Conservation (phyloP, 2,888 invertebrate species). For the Cetonia aurata region DNA sequence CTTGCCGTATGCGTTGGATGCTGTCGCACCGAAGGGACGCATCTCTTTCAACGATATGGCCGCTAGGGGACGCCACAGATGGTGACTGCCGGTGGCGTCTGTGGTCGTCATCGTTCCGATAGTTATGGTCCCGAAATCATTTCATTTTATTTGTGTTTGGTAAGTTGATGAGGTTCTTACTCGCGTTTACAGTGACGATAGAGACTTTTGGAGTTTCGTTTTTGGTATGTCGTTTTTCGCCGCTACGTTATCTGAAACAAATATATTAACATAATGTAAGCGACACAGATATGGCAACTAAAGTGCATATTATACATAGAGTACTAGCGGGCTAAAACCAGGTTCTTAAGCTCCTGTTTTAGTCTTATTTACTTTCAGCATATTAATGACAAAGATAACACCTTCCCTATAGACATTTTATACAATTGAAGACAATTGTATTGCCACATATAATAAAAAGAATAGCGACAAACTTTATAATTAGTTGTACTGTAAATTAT, state of each 20-base stretch:
- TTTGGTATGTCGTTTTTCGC: not conserved
- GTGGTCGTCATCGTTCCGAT: slow-evolving; percentile 46
- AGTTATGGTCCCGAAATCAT: slow-evolving; percentile 29
- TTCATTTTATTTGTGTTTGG: slow-evolving; percentile 4
- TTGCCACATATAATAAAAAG: no score
- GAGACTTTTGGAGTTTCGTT: not conserved
- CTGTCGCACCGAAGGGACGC: slow-evolving; percentile 45
- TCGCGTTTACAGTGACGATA: not conserved
- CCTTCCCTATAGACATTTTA: no score
- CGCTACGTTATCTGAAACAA: slow-evolving; percentile 15
- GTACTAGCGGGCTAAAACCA: no score
- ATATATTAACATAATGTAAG: not conserved
- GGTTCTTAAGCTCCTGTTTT: no score
- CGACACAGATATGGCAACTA: no score
- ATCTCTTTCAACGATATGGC: slow-evolving; percentile 56
- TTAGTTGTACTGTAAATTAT: no score
- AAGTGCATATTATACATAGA: no score
- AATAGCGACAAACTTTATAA: no score
- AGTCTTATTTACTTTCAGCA: no score
- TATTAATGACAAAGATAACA: no score
- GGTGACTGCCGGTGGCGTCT: slow-evolving; percentile 56
- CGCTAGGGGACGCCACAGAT: slow-evolving; percentile 59
- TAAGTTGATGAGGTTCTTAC: not conserved
- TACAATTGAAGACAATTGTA: no score
- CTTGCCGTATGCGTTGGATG: slow-evolving; percentile 36